Evolutionary conservation across 2,888 invertebrate genomes (phyloP), one percentile per base, ranked within the genome.

Genomic region (Pachliopta kotzebuea): DNA sequence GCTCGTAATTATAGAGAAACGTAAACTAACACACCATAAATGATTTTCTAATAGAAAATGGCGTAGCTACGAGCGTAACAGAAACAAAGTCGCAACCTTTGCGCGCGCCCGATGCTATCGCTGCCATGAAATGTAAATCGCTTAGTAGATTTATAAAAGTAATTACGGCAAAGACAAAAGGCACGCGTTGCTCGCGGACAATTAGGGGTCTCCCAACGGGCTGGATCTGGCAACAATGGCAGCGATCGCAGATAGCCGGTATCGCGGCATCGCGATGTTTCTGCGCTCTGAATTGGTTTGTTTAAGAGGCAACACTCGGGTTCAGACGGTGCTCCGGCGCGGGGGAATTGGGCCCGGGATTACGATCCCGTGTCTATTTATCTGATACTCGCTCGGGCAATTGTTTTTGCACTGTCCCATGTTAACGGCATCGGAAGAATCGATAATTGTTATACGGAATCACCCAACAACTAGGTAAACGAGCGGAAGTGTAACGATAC

Each of bases 201-300:
- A 75, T 76, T 76, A 76, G 75, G 71, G 69, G 65, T 68, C 69
- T 68, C 72, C 70, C 74, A 72, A 71, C 70, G 71, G 70, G 70
- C 62, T 68, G 70, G 68, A 71, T 70, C 71, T 69, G 67, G 79
- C 83, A 81, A 80, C 78, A 82, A 79, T 83, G 77, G 74, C 2
- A 68, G 68, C 72, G 88, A 88, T 88, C 72, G 66, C 61, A 74
- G 88, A 88, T 88, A 88, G 68, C 65, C 71, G 69, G 42, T 76
- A 90, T 90, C 90, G 74, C 70, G 69, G 83, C 80, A 88, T 88
- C 87, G 62, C 66, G 62, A 69, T 69, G 67, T 69, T 69, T 61
- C 66, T 66, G 66, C 67, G 55, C 66, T 71, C 75, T 79, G 83
- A 84, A 85, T 86, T 84, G 81, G 83, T 83, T 85, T 81, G 81